Percentiles rank a stretch among this genome's conserved stretches.
Conservation (phyloP, 2,797 vertebrate genomes). For the Pangasius mekongensis region DNA sequence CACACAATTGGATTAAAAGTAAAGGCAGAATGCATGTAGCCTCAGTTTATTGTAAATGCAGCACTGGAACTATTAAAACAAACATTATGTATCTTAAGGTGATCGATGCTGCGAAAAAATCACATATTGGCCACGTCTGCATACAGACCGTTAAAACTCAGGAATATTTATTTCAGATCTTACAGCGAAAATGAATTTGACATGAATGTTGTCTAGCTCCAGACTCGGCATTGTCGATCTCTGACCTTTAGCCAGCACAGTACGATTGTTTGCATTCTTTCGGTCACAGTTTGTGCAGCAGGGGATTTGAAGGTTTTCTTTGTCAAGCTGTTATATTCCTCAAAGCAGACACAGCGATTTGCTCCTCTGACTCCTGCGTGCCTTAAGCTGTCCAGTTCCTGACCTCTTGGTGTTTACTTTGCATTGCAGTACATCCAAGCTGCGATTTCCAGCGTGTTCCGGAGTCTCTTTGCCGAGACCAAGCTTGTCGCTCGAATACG, state of each 20-base stretch:
- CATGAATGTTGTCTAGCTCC: neutral
- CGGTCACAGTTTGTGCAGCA: constrained; percentile 65
- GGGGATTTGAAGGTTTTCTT: constrained; percentile 57
- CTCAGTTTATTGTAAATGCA: neutral
- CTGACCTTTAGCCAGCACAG: constrained; percentile 48
- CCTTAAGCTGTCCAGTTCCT: constrained; percentile 60
- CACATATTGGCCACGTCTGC: neutral
- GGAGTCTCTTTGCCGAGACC: constrained; percentile 33
- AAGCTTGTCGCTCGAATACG: constrained; percentile 56
- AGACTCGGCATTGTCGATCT: constrained; percentile 54
- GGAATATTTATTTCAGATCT: neutral
- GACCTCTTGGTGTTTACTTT: constrained; percentile 69
- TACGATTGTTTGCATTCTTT: constrained; percentile 72
- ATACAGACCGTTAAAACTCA: neutral
- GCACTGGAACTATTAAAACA: too few relatives aligned
- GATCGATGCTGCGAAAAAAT: neutral
- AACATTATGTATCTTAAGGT: neutral
- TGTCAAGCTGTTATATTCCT: constrained; percentile 61
- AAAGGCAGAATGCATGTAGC: neutral
- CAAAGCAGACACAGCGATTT: constrained; percentile 57
- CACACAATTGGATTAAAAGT: neutral
- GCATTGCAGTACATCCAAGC: constrained; percentile 59
- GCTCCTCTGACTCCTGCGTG: constrained; percentile 57
- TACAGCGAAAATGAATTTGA: constrained; percentile 20
- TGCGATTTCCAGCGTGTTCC: constrained; percentile 55